Evolutionary conservation across 1,140 invertebrate genomes (phyloP).

Genomic region (Zaprionus vittiger): DNA sequence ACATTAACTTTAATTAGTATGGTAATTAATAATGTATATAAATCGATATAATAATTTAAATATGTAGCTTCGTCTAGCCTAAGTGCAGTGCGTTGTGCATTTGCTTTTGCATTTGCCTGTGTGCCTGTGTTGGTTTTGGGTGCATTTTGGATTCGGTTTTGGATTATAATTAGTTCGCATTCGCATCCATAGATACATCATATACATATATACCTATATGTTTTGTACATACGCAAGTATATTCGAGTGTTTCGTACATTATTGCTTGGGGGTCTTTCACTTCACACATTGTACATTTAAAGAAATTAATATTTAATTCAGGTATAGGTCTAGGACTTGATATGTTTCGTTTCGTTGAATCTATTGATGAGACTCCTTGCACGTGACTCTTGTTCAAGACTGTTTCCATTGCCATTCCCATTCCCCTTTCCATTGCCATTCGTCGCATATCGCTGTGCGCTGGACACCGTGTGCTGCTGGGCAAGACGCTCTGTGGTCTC

Average conservation of each 20-base stretch:
- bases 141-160: slow-evolving; percentile 43
- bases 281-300: slow-evolving; percentile 26
- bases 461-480: slow-evolving; percentile 76
- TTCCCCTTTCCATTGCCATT: slow-evolving; percentile 30
- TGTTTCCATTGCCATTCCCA: slow-evolving; percentile 26
- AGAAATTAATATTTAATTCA: slow-evolving; percentile 46
- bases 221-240: slow-evolving; percentile 35
- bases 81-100: slow-evolving; percentile 58
- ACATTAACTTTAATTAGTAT: slow-evolving; percentile 78
- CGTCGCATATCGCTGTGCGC: slow-evolving; percentile 53
- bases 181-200: slow-evolving; percentile 30
- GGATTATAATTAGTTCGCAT: slow-evolving; percentile 44
- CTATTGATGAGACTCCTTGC: slow-evolving; percentile 70
- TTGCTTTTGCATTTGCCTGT: slow-evolving; percentile 23
- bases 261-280: slow-evolving; percentile 42
- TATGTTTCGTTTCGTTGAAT: slow-evolving; percentile 80
- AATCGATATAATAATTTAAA: slow-evolving; percentile 79
- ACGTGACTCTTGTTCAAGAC: slow-evolving; percentile 60
- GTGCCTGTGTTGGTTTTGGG: slow-evolving; percentile 34
- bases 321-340: slow-evolving; percentile 69
- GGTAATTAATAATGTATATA: slow-evolving; percentile 71
- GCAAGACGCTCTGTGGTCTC: slow-evolving; percentile 80
- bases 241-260: slow-evolving; percentile 72
- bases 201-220: slow-evolving; percentile 14
- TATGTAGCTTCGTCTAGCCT: slow-evolving; percentile 72